Evolutionary conservation across 1,140 invertebrate species (phyloP).

Genomic region (Apis florea): DNA sequence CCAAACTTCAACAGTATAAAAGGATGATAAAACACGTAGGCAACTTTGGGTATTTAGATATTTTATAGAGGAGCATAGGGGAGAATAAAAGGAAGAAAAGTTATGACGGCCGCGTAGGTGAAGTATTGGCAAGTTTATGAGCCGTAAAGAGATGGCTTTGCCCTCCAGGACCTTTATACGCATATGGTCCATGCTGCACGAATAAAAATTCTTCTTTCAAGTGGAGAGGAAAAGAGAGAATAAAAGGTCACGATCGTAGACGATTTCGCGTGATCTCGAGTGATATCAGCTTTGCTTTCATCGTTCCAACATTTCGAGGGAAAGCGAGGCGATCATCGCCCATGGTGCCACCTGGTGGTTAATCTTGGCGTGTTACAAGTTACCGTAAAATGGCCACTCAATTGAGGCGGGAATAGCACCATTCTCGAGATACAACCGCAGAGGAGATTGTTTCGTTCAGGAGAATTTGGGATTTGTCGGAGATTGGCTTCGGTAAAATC

Average conservation of each 20-base stretch:
- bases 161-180: conserved; percentile 15
- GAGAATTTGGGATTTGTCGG: neutral
- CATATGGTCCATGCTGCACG: neutral
- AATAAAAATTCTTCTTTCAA: conserved; percentile 52
- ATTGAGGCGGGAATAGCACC: neutral
- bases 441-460: neutral
- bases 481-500: neutral
- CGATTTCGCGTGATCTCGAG: neutral
- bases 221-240: neutral
- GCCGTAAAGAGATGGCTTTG: conserved; percentile 33
- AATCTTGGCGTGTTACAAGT: conserved; percentile 3
- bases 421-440: no score
- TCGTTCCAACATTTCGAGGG: neutral
- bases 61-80: conserved; percentile 64
- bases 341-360: neutral
- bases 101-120: conserved; percentile 65
- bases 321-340: neutral
- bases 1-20: no score
- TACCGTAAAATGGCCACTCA: neutral
- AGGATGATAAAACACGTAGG: no score
- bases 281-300: conserved; percentile 21
- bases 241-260: conserved; percentile 1
- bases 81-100: conserved; percentile 69
- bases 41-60: conserved; percentile 59
- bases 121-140: conserved; percentile 55